Evolutionary conservation across 2,888 invertebrate genomes (phyloP).

Genomic region (Xestia xanthographa): DNA sequence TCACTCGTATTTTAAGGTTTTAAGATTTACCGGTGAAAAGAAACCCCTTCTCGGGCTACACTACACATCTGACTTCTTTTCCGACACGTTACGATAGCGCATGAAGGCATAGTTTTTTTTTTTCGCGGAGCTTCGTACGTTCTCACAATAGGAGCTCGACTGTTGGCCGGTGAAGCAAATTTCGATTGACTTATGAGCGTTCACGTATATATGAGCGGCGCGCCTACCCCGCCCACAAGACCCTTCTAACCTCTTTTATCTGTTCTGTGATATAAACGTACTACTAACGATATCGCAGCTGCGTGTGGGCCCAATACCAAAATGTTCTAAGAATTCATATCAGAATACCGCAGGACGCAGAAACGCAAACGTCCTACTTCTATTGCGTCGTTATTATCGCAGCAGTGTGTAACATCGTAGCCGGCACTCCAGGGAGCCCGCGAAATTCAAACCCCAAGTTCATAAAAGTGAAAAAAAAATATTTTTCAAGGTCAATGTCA

Average conservation of each 20-base stretch:
- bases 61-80: conserved; percentile 29
- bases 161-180: background rate
- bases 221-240: conserved; percentile 1
- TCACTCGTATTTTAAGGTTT: background rate
- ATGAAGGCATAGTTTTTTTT: conserved; percentile 21
- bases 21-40: conserved; percentile 35
- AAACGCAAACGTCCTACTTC: no score
- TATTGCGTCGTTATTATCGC: no score
- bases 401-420: no score
- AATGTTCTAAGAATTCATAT: no score
- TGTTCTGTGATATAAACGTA: background rate
- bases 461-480: no score
- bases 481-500: no score
- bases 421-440: no score
- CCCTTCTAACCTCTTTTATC: conserved; percentile 2
- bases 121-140: background rate
- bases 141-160: background rate
- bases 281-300: no score
- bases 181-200: background rate
- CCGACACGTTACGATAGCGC: conserved; percentile 35
- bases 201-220: background rate
- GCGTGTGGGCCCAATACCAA: no score
- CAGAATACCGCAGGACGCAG: no score
- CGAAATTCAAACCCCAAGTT: no score
- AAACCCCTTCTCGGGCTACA: conserved; percentile 26